Evolutionary conservation across 2,888 invertebrate genomes (phyloP).

Genomic region (Choreutis nemorana): DNA sequence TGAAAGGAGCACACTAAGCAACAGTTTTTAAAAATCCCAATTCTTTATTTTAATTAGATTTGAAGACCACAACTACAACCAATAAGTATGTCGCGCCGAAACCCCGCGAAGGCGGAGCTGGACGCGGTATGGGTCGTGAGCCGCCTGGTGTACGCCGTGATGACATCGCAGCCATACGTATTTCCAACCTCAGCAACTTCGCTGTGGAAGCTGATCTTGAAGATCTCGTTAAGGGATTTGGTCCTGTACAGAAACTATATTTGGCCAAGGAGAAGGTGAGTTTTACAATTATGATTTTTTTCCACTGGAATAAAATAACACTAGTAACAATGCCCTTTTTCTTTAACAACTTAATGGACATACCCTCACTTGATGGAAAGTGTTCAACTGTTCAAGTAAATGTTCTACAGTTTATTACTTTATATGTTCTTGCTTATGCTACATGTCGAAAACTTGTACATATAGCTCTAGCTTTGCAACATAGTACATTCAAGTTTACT

Average conservation of each 20-base stretch:
- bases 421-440: too few species aligned
- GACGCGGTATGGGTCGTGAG: slow-evolving; percentile 70
- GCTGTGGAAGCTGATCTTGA: slow-evolving; percentile 95
- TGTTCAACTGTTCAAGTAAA: neutral
- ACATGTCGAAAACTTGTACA: too few species aligned
- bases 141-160: slow-evolving; percentile 78
- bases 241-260: slow-evolving; percentile 91
- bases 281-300: neutral
- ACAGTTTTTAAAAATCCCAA: slow-evolving; percentile 7
- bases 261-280: slow-evolving; percentile 89
- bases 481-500: too few species aligned
- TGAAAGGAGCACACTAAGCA: neutral
- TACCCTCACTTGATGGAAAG: too few species aligned
- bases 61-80: slow-evolving; percentile 49
- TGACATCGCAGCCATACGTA: slow-evolving; percentile 91
- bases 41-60: neutral
- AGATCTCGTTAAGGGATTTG: slow-evolving; percentile 93
- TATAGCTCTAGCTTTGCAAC: too few species aligned
- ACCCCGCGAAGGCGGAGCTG: slow-evolving; percentile 86
- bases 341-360: too few species aligned
- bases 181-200: slow-evolving; percentile 96
- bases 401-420: neutral
- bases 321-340: neutral
- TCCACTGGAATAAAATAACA: too few species aligned
- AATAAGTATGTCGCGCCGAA: slow-evolving; percentile 90